Evolutionary conservation across 2,797 vertebrate species (phyloP), one percentile per base, ranked within the genome.

Genomic region (Fistularia tabacaria): DNA sequence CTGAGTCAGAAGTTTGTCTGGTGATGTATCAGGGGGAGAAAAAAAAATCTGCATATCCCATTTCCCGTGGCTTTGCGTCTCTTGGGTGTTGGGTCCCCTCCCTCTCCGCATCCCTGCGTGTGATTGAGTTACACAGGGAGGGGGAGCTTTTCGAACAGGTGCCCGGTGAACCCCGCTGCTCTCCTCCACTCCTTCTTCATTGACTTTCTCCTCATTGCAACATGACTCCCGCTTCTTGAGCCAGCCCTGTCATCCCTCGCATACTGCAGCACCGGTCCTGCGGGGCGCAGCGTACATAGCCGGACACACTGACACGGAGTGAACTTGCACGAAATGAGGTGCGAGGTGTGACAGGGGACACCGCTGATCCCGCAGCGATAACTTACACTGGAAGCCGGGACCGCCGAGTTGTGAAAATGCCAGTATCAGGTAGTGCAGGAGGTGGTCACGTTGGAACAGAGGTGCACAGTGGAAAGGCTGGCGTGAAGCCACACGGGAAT

Each of bases 131-230:
- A 82, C 81, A 80, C 74, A 73, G 69, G 72, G 73, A 71, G 74
- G 64, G 25, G 25, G 25, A 69, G 70, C 69, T 69, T 82, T 85
- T 80, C 76, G 77, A 84, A 88, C 81, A 85, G 85, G 83, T 86
- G 83, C 81, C 83, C 68, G 47, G 60, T 55, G 46, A 65, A 60
- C 58, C 50, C 51, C 61, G 10, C 44, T 40, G 45, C 57, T 62
- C 55, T 49, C 67, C 64, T 66, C 62, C 52, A 46, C 69, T 67
- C 66, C 67, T 57, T 73, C 66, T 71, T 79, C 72, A 57, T 64
- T 56, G 38, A 69, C 68, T 77, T 57, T 46, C 61, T 62, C 74
- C 54, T 75, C 73, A 70, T 60, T 74, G 86, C 76, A 86, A 86
- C 73, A 40, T 46, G 79, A 89, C 64, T 69, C 83, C 62, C 14